Conservation (phyloP, 2,888 invertebrate genomes). For the Spodoptera picta region DNA sequence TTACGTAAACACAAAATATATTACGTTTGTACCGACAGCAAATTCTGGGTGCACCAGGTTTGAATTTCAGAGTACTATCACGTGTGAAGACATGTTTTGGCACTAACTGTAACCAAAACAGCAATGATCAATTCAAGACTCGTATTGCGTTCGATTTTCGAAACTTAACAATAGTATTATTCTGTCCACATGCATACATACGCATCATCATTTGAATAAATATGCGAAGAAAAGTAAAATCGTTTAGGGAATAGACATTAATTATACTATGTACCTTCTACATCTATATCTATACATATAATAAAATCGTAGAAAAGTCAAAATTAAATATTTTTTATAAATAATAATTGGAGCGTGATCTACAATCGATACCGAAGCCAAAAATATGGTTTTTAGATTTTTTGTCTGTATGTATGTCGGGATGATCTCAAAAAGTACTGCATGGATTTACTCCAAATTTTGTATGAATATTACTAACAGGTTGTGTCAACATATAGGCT, state of each 20-base stretch:
- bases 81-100: slow-evolving; percentile 59
- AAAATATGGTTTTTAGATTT: no score
- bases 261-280: neutral
- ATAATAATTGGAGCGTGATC: no score
- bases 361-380: no score
- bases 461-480: no score
- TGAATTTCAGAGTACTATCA: slow-evolving; percentile 52
- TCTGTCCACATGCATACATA: slow-evolving; percentile 55
- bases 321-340: no score
- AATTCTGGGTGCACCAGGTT: slow-evolving; percentile 36
- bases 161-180: slow-evolving; percentile 60
- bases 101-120: slow-evolving; percentile 53
- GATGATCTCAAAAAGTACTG: no score
- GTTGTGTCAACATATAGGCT: no score
- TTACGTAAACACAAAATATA: slow-evolving; percentile 47
- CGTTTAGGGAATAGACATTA: slow-evolving; percentile 35
- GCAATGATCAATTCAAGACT: slow-evolving; percentile 63
- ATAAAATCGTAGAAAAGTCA: neutral
- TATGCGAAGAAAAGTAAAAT: slow-evolving; percentile 75
- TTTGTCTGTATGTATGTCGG: no score
- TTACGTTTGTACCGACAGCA: slow-evolving; percentile 17
- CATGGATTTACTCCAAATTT: no score
- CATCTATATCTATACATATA: neutral
- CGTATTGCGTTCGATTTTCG: slow-evolving; percentile 73
- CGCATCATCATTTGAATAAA: slow-evolving; percentile 70